phyloP scores from a whole-genome alignment of 2,113 vertebrate genomes.

The Fregetta grallaria region DNA sequence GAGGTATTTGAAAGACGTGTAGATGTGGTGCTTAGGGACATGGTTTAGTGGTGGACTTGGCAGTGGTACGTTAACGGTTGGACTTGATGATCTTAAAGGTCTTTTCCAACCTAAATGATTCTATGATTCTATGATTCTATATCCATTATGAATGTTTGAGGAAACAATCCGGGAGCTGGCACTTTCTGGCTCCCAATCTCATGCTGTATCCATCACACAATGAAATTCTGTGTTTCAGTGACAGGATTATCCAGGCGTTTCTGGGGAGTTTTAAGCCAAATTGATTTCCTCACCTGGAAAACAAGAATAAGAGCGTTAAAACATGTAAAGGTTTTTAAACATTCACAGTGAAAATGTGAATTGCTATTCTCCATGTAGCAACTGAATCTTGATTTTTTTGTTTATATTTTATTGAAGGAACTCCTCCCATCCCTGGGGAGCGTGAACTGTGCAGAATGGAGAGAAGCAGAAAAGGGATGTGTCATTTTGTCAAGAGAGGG shows the following conservation, averaged over 20 bases:
- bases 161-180: not conserved
- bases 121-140: too few relatives aligned
- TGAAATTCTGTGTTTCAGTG: not conserved
- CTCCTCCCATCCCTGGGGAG: conserved; percentile 7
- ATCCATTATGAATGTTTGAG: not conserved
- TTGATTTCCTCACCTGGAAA: not conserved
- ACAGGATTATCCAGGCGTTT: not conserved
- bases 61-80: too few relatives aligned
- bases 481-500: not conserved
- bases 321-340: not conserved
- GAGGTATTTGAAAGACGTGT: too few relatives aligned
- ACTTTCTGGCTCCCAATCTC: not conserved
- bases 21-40: too few relatives aligned
- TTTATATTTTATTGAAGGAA: conserved; percentile 9
- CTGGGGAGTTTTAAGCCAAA: not conserved
- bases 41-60: too few relatives aligned
- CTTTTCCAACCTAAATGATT: too few relatives aligned
- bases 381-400: not conserved
- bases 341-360: not conserved
- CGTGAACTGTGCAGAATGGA: not conserved
- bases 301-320: not conserved
- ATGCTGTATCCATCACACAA: not conserved
- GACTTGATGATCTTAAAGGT: too few relatives aligned
- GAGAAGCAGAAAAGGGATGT: not conserved
- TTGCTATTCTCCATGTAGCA: not conserved